Conservation (phyloP, 2,888 invertebrate species). For the Eurois occulta region DNA sequence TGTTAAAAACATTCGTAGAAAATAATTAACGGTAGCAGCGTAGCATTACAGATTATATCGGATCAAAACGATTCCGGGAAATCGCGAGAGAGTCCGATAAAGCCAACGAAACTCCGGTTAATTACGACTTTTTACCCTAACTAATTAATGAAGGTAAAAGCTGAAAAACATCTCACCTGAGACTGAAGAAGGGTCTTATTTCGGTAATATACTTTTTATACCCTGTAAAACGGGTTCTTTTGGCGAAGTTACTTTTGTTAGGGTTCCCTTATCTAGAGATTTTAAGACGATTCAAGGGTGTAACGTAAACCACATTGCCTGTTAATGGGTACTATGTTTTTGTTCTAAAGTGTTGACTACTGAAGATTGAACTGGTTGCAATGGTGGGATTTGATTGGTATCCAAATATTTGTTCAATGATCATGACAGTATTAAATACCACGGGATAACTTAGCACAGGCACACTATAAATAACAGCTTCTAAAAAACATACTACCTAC, state of each 20-base stretch:
- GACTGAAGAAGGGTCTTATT: constrained; percentile 22
- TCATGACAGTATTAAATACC: background rate
- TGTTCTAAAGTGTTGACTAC: background rate
- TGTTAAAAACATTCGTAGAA: background rate
- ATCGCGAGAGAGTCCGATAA: constrained; percentile 29
- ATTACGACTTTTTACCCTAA: constrained; percentile 44
- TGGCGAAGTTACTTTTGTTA: constrained; percentile 17
- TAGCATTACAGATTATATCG: background rate
- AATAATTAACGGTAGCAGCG: background rate
- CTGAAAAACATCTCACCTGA: constrained; percentile 49
- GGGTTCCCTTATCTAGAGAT: constrained; percentile 13
- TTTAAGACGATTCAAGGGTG: background rate
- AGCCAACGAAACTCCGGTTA: constrained; percentile 28
- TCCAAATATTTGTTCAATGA: background rate
- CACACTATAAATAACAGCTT: background rate
- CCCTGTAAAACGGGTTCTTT: constrained; percentile 30
- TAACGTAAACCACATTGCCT: background rate
- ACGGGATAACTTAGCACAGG: background rate
- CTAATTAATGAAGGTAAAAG: constrained; percentile 60
- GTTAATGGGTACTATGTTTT: background rate
- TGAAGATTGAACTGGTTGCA: background rate
- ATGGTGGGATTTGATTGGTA: background rate
- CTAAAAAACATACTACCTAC: background rate
- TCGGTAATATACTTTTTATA: constrained; percentile 49
- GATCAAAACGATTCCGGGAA: constrained; percentile 12